Base-by-base conservation (phyloP, 2,113 vertebrate species). In the Gymnorhina tibicen region DNA sequence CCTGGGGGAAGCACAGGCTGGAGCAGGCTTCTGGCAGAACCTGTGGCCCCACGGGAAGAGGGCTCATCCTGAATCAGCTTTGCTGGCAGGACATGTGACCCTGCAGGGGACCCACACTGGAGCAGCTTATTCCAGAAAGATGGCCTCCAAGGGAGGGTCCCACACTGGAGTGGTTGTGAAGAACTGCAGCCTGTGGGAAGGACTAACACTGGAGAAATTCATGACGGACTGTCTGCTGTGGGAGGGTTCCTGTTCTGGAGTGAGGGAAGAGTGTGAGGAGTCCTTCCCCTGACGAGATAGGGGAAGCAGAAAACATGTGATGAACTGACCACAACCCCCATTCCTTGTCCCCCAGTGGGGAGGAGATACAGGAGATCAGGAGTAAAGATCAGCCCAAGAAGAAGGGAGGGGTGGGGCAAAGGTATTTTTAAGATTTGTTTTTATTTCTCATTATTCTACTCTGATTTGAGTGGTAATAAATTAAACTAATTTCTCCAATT, bases 261-360 rank as follows among this genome's bases (percentile, higher is more conserved):
- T 10, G 46, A 14, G 15, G 9, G 11, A 37, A 73, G 22, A 26
- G 6, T 32, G 20, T 39, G 39, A 68, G 9, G 6, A n/a, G 16
- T 9, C 13, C 16, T 52, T 3, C 7, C 18, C 13, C 2, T 18
- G 13, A 22, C 1, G 7, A 41, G 2, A 26, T 68, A 46, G 12
- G 11, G 14, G 14, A 39, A 60, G 52, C 7, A 68, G 17, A 46
- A 82, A 68, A 60, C 11, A n/a, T 1, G 1, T 47, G 16, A 53
- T 41, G 11, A 60, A 68, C 24, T 53, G 46, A 21, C 16, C 53
- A 53, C 16, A 82, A 14, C 5, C 3, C 24, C 14, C 2, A 26
- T 27, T 68, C 46, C 5, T 39, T 22, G 6, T 55, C 11, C 14
- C 10, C 3, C 20, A 39, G 24, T 16, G 5, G 6, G 28, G 5